Base-by-base conservation (phyloP, 1,140 invertebrate genomes). In the Yoshiicerus persimilis region DNA sequence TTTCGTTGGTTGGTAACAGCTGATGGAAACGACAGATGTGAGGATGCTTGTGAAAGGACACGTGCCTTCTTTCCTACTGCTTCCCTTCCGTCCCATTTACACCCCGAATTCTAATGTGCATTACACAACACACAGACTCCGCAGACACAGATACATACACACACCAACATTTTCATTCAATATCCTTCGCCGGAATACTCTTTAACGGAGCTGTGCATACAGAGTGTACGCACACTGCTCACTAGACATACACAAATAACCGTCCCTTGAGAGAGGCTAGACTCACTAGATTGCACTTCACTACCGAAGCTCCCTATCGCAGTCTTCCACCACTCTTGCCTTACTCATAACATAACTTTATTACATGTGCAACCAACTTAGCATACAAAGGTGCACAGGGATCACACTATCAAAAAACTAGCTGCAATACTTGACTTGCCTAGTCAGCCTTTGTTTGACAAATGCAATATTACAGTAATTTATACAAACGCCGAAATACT, bases 11-110 rank as follows among this genome's bases (percentile, higher is more conserved):
- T 85, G 83, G 83, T 62, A 87, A 87, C 87, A 87, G 87, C 87
- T 87, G 87, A 87, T 83, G 75, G 87, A 87, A 87, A 87, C 87
- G 87, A 87, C 87, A 87, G 87, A 87, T 87, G 87, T 84, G 70
- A 77, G 70, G 56, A 39, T 87, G 27, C 36, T 41, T 83, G 39
- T 87, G 39, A 83, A 83, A 64, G 39, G 75, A 87, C 87, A 87
- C 87, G 87, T 87, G 87, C 87, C 87, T 83, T 41, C 32, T 56
- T 87, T 87, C 66, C 70, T 64, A 39, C 41, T 56, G 86, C 86
- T 87, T 87, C 86, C 86, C 86, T 77, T 64, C 84, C 83, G 83
- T 84, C 41, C 36, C 41, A 47, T 84, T 84, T 84, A 47, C 83
- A 47, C 83, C 32, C 83, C 39, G 23, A 84, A 84, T 23, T 30